Evolutionary conservation across 2,113 vertebrate species (phyloP).

Genomic region (Paramormyrops kingsleyae): DNA sequence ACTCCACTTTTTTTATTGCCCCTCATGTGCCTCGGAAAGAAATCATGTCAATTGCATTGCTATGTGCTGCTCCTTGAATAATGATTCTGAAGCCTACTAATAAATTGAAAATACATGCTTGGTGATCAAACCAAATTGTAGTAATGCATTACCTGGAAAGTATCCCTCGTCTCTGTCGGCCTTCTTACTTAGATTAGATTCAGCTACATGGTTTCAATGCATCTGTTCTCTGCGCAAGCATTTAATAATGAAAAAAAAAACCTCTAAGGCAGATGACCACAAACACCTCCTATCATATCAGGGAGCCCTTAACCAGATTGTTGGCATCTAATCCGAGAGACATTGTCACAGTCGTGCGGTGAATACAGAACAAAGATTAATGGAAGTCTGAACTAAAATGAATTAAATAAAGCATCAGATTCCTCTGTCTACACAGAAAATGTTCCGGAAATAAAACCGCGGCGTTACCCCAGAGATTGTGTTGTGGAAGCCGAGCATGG

Average conservation of each 20-base stretch:
- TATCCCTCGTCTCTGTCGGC: not conserved
- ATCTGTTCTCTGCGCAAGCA: not conserved
- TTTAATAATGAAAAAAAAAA: not conserved
- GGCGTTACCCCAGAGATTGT: conserved; percentile 7
- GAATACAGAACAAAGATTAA: conserved; percentile 14
- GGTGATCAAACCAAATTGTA: conserved; percentile 2
- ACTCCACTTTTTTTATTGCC: not conserved
- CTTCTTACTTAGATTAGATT: conserved; percentile 10
- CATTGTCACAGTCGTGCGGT: not conserved
- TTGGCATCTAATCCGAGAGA: not conserved
- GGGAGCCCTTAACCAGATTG: not conserved
- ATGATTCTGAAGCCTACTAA: conserved; percentile 8
- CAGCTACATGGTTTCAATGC: not conserved
- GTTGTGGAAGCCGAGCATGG: not conserved
- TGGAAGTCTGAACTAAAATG: not conserved
- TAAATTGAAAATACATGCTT: conserved; percentile 18
- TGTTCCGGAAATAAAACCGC: not conserved
- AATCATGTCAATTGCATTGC: not conserved
- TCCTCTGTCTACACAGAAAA: conserved; percentile 6
- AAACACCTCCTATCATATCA: not conserved
- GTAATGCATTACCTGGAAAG: conserved; percentile 14
- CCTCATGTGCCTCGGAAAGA: not conserved
- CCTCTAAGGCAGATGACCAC: not conserved
- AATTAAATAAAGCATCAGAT: conserved; percentile 9
- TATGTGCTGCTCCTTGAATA: not conserved